phyloP scores from a whole-genome alignment of 2,888 invertebrate genomes.

The Oscheius onirici region DNA sequence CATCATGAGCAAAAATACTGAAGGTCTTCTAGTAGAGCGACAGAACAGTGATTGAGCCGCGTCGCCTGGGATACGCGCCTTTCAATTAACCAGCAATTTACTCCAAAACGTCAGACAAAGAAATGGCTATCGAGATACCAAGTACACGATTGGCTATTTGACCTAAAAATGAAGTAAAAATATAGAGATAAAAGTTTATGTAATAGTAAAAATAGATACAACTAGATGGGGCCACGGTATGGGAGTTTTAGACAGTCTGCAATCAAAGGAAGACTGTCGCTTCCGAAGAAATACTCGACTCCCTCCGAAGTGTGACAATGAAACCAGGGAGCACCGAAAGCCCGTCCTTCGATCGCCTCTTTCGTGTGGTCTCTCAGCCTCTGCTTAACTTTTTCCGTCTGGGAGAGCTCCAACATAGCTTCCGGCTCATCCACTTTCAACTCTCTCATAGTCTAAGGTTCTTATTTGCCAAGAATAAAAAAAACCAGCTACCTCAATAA shows the following conservation, averaged over 20 bases:
- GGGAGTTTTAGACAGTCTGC: conserved; percentile 5
- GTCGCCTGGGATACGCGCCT: too few species aligned
- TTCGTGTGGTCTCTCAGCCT: conserved; percentile 20
- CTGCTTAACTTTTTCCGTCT: conserved; percentile 13
- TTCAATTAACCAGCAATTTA: too few species aligned
- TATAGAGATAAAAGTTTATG: background rate
- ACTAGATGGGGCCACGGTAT: conserved; percentile 22
- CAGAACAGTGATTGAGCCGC: too few species aligned
- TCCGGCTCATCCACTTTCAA: background rate
- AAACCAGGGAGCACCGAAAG: conserved; percentile 33
- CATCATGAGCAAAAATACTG: too few species aligned
- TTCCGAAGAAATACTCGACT: conserved; percentile 28
- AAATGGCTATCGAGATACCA: too few species aligned
- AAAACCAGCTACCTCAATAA: conserved; percentile 7
- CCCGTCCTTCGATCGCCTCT: conserved; percentile 17
- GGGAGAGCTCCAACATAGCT: background rate
- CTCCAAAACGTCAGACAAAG: too few species aligned
- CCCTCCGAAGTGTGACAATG: conserved; percentile 12
- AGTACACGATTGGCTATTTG: background rate
- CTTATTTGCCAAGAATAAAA: background rate
- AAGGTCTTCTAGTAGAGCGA: too few species aligned
- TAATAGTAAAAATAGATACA: background rate
- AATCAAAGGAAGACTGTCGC: conserved; percentile 31
- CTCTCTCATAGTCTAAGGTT: conserved; percentile 5
- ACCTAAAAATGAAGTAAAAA: background rate